A percentile compares a stretch with the other conserved stretches of the same genome.
Evolutionary conservation across 1,140 invertebrate species (phyloP).

Genomic region (Reticulitermes speratus): DNA sequence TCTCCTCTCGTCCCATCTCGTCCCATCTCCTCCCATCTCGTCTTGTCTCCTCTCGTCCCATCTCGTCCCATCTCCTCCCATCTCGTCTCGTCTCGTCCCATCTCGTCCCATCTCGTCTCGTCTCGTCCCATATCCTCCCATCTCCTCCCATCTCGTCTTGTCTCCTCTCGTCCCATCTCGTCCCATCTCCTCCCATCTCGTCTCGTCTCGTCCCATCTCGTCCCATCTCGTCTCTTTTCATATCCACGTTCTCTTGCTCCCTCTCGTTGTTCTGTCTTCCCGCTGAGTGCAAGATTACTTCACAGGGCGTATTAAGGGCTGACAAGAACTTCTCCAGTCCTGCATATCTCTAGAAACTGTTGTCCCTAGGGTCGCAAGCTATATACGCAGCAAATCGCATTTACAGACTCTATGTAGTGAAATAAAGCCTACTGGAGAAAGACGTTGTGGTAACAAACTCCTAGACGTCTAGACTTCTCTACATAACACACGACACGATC

Average conservation of each 20-base stretch:
- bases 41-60: slow-evolving; percentile 19
- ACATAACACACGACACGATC: too few species aligned
- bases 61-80: slow-evolving; percentile 26
- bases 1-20: slow-evolving; percentile 28
- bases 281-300: not conserved
- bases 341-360: too few species aligned
- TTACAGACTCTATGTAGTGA: too few species aligned
- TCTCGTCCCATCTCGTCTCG: slow-evolving; percentile 29
- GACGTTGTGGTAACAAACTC: too few species aligned
- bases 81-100: slow-evolving; percentile 28
- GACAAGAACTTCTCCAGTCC: too few species aligned
- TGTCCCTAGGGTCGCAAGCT: too few species aligned
- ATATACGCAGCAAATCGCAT: too few species aligned
- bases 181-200: slow-evolving; percentile 17
- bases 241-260: not conserved
- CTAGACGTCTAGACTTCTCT: too few species aligned
- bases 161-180: not conserved
- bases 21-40: slow-evolving; percentile 25
- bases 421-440: not conserved
- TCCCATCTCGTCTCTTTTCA: slow-evolving; percentile 18
- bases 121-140: too few species aligned
- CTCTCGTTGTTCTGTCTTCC: not conserved
- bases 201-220: slow-evolving; percentile 24
- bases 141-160: slow-evolving; percentile 17
- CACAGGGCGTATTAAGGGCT: too few species aligned